Evolutionary conservation across 2,113 vertebrate genomes (phyloP), one percentile per base, ranked within the genome.

Genomic region (Athene cunicularia): DNA sequence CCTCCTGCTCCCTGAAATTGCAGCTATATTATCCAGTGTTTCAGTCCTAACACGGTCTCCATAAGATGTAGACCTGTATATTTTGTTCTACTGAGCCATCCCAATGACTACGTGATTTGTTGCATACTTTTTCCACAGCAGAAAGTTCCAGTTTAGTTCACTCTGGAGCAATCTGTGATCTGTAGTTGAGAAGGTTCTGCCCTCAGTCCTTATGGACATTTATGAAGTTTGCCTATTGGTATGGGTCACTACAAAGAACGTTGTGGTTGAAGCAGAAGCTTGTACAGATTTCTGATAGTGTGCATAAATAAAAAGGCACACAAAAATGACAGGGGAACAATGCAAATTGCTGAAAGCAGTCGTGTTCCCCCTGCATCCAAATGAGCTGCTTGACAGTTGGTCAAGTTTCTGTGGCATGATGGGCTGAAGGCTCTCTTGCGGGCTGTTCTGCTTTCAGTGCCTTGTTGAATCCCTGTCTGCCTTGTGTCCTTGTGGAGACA

Each of bases 81-180:
- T 60, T 73, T 83, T 37, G 8, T 33, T 55, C 6, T 10, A 24
- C 11, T 27, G 52, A 55, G 20, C 8, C 30, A 9, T 76, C 27
- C 52, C 30, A 33, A 7, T 28, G 23, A 6, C 68, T 83, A 9
- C 6, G 2, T 32, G 39, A n/a, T 43, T 72, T 60, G 33, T 30
- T 62, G 1, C 1, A 0, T 52, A 20, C 55, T 79, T 89, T 60
- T 26, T 60, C 37, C 27, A 17, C 30, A 82, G 22, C 58, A 49
- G 58, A 24, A 60, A 24, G 9, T 39, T 41, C 26, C 24, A 19
- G 21, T 18, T 81, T 27, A 35, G 50, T 35, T 93, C 13, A 28
- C 26, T n/a, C 30, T 17, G 37, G 23, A 80, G 33, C 0, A 0
- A 20, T 20, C 45, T 21, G 13, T 1, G 1, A 17, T 66, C 37